Conservation (phyloP, 1,140 invertebrate genomes). For the Drosophila ohnishii region DNA sequence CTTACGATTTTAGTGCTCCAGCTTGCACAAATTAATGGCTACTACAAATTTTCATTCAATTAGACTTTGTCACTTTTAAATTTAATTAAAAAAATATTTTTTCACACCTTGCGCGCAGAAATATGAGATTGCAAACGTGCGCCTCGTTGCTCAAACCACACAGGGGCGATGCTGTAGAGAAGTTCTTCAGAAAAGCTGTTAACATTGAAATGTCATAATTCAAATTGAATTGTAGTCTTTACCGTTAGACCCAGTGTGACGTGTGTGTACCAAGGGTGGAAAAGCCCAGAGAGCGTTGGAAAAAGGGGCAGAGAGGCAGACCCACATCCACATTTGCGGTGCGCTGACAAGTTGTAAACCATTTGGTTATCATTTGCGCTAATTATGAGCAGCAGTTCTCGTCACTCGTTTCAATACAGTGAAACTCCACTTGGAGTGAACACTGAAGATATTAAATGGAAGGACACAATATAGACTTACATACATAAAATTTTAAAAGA, state of each 20-base stretch:
- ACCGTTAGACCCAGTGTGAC: conserved; percentile 45
- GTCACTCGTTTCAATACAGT: conserved; percentile 13
- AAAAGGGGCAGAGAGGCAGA: conserved; percentile 4
- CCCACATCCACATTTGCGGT: conserved; percentile 35
- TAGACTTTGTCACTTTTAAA: conserved; percentile 70
- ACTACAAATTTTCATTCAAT: conserved; percentile 77
- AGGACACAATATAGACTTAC: background rate
- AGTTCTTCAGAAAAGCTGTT: conserved; percentile 59
- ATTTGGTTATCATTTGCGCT: conserved; percentile 66
- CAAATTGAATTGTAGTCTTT: conserved; percentile 79
- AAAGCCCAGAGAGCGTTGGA: background rate
- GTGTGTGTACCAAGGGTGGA: conserved; percentile 14
- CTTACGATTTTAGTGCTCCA: conserved; percentile 16
- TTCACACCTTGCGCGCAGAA: conserved; percentile 42
- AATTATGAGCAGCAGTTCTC: conserved; percentile 56
- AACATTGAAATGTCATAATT: conserved; percentile 82
- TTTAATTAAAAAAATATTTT: conserved; percentile 51
- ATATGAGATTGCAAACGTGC: conserved; percentile 16
- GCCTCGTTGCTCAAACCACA: conserved; percentile 5
- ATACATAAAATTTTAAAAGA: too few relatives aligned
- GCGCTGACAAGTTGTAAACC: conserved; percentile 59
- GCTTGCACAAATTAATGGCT: conserved; percentile 65
- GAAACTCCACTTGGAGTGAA: background rate
- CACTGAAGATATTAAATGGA: background rate
- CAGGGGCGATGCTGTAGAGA: conserved; percentile 13